Evolutionary conservation across 2,113 vertebrate species (phyloP).

Genomic region (Chaetodon trifascialis): DNA sequence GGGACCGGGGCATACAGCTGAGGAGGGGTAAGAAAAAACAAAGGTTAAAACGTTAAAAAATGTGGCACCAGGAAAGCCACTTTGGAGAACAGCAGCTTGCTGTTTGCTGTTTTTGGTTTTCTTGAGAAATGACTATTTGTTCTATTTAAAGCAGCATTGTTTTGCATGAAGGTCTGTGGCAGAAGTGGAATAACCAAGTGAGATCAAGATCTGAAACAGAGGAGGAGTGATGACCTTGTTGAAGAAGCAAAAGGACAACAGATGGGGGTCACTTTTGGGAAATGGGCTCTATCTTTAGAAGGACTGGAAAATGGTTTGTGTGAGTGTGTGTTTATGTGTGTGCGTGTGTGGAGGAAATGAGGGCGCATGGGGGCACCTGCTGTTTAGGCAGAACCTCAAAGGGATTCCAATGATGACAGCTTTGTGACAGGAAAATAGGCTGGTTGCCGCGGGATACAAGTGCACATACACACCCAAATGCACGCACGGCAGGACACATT

Average conservation of each 20-base stretch:
- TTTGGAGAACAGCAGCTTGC: neutral
- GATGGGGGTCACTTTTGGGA: slow-evolving; percentile 71
- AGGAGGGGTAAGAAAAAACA: neutral
- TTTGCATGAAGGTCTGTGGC: neutral
- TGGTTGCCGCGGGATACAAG: slow-evolving; percentile 66
- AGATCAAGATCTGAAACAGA: slow-evolving; percentile 53
- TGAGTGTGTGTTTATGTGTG: slow-evolving; percentile 15
- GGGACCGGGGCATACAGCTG: slow-evolving; percentile 78
- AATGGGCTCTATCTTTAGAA: slow-evolving; percentile 78
- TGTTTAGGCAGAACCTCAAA: slow-evolving; percentile 85
- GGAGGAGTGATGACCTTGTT: slow-evolving; percentile 43
- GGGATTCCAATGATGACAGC: slow-evolving; percentile 80
- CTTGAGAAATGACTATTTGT: neutral
- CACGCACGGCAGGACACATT: slow-evolving; percentile 31
- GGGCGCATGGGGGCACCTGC: slow-evolving; percentile 71
- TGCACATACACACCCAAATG: slow-evolving; percentile 42
- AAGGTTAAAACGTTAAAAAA: neutral
- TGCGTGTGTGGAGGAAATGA: slow-evolving; percentile 61
- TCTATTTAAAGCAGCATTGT: neutral
- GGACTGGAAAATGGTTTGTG: slow-evolving; percentile 51
- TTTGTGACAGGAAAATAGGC: slow-evolving; percentile 72
- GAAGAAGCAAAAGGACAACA: slow-evolving; percentile 56
- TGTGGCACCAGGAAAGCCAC: neutral
- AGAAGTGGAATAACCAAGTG: slow-evolving; percentile 2
- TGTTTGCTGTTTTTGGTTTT: slow-evolving; percentile 7